Evolutionary conservation across 2,113 vertebrate genomes (phyloP), one percentile per base, ranked within the genome.

Genomic region (Oryzias curvinotus): DNA sequence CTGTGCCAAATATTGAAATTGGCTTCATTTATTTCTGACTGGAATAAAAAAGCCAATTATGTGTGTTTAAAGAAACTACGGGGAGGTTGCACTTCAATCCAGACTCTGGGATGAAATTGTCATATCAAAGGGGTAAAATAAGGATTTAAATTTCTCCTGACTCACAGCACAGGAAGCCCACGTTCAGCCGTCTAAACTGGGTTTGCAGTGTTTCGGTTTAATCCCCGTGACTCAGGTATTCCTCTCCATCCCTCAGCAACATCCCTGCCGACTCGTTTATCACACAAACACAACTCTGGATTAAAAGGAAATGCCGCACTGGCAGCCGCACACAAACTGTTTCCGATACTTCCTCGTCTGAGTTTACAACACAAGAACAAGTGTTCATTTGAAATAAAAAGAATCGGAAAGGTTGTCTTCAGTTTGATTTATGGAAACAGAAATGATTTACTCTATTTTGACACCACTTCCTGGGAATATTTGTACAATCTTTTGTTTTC

Each of bases 1-100:
- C 53, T 36, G 54, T 36, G 70, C 65, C 73, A 78, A 65, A 63
- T 21, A 36, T 67, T 52, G 23, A 36, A 71, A 46, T 48, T 58
- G 71, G 50, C 61, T 62, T 53, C 23, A 63, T 45, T 68, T 57
- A 65, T 60, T 63, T 43, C 45, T 61, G 44, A 45, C 51, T 72
- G 63, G 7, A 67, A 75, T 60, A 53, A 61, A 58, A 66, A 41
- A 47, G 25, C 42, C 25, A 26, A 47, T 53, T 61, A 21, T 21
- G 28, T 10, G 28, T 64, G 28, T 60, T 65, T 49, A 46, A 70
- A 72, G 57, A 23, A 44, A 69, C 26, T 46, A 51, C 56, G 30
- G 49, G 52, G 52, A 57, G 45, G 55, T 42, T 50, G 21, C 23
- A 48, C 51, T 61, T 72, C 51, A 55, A 25, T 16, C 48, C 23